These are phyloP conservation scores for Momotus momota DNA, from an alignment of 2,797 vertebrate genomes.

Conservation along the genomic window DNA sequence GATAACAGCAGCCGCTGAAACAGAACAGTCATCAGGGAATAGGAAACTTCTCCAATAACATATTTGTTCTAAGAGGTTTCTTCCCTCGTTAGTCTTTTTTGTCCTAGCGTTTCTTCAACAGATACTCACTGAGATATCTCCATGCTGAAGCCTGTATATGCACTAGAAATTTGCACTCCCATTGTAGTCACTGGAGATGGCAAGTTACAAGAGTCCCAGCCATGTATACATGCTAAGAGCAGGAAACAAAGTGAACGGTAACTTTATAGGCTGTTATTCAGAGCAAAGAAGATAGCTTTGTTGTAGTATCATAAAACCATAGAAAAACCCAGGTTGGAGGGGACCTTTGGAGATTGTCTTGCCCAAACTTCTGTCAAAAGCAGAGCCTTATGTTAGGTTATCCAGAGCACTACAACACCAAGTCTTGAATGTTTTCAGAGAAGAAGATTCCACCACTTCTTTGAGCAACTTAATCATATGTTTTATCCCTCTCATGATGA, in stretches of 20 bases:
- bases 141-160: neutral
- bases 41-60: neutral
- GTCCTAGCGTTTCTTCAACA: neutral
- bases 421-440: neutral
- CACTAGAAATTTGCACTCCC: neutral
- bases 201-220: neutral
- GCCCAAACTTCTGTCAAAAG: neutral
- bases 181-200: neutral
- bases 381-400: neutral
- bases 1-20: conserved; percentile 1
- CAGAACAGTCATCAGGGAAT: neutral
- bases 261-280: neutral
- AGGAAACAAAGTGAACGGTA: neutral
- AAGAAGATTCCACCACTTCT: neutral
- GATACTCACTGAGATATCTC: neutral
- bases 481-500: neutral
- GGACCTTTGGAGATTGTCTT: neutral
- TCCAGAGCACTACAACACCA: neutral
- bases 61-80: neutral
- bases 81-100: neutral
- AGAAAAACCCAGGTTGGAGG: neutral
- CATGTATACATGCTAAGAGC: neutral
- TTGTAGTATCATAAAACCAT: neutral
- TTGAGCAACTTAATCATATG: neutral
- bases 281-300: neutral